Evolutionary conservation across 1,140 invertebrate genomes (phyloP).

Genomic region (Drosophila saltans): DNA sequence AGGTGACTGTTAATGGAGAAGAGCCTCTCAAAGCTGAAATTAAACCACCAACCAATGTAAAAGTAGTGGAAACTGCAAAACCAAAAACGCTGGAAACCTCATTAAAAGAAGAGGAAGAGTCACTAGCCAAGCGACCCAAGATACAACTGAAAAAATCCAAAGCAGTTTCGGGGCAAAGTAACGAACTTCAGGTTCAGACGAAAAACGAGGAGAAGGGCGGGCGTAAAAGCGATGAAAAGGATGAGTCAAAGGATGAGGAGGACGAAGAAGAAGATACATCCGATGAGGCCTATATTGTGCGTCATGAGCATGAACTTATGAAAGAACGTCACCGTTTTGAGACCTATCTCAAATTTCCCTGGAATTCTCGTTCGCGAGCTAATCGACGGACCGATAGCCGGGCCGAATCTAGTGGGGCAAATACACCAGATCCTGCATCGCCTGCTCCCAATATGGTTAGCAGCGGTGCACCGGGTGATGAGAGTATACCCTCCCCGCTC

Average conservation of each 20-base stretch:
- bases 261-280: conserved; percentile 85
- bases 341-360: conserved; percentile 88
- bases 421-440: conserved; percentile 87
- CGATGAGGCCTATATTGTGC: conserved; percentile 87
- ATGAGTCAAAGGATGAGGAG: conserved; percentile 2
- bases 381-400: conserved; percentile 87
- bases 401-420: conserved; percentile 88
- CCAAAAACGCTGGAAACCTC: conserved; percentile 6
- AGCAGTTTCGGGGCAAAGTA: conserved; percentile 13
- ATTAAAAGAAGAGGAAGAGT: conserved; percentile 12
- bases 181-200: not conserved
- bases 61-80: conserved; percentile 12
- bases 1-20: conserved; percentile 41
- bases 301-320: conserved; percentile 90
- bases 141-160: conserved; percentile 28
- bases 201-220: not conserved
- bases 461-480: conserved; percentile 52
- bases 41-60: not conserved
- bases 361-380: conserved; percentile 85
- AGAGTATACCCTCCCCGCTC: conserved; percentile 85
- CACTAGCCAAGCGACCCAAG: conserved; percentile 49
- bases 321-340: conserved; percentile 92
- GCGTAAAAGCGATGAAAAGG: not conserved
- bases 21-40: conserved; percentile 18
- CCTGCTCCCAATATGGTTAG: conserved; percentile 68